Conservation (phyloP, 2,888 invertebrate genomes). For the Artemia sinica region DNA sequence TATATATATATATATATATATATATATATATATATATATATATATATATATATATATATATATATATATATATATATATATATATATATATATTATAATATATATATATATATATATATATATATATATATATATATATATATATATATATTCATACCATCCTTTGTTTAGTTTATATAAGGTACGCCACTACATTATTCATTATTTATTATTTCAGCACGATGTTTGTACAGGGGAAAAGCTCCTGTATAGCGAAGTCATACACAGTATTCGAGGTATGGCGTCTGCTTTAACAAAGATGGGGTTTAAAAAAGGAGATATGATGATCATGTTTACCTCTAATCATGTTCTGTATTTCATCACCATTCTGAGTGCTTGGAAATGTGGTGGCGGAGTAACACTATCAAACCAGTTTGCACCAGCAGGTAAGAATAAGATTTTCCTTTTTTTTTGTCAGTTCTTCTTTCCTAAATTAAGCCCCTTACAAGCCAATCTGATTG, state of each 20-base stretch:
- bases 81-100: too few species aligned
- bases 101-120: too few species aligned
- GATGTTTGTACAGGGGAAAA: background rate
- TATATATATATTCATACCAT: too few species aligned
- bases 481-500: too few species aligned
- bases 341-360: slow-evolving; percentile 8
- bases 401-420: slow-evolving; percentile 7
- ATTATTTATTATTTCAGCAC: slow-evolving; percentile 6
- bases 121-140: too few species aligned
- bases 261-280: background rate
- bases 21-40: too few species aligned
- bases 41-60: too few species aligned
- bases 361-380: background rate
- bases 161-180: too few species aligned
- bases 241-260: background rate
- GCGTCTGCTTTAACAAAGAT: slow-evolving; percentile 1
- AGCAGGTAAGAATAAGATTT: background rate
- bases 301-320: slow-evolving; percentile 7
- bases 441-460: background rate
- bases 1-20: too few species aligned
- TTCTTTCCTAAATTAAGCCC: background rate
- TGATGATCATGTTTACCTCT: slow-evolving; percentile 9
- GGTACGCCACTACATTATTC: background rate
- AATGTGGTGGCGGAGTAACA: background rate
- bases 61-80: too few species aligned